These are phyloP conservation scores for Allophyes oxyacanthae DNA, from an alignment of 2,888 invertebrate species.

Conservation along the genomic window DNA sequence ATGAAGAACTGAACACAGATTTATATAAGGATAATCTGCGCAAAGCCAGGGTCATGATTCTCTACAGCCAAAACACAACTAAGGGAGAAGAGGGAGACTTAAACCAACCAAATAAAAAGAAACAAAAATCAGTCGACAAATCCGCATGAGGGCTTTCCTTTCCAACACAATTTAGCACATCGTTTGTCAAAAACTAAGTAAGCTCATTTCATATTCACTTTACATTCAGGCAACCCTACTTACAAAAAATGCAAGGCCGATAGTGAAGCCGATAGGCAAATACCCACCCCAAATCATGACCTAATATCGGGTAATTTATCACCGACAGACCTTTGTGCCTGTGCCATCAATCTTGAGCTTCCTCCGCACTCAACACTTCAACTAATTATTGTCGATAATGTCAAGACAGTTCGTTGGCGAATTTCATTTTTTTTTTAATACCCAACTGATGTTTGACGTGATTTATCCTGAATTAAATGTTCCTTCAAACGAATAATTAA, in stretches of 20 bases:
- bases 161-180: slow-evolving; percentile 35
- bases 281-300: slow-evolving; percentile 85
- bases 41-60: no score
- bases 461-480: slow-evolving; percentile 49
- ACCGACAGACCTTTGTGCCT: slow-evolving; percentile 86
- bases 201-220: slow-evolving; percentile 69
- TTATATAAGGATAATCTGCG: no score
- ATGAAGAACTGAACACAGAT: no score
- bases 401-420: slow-evolving; percentile 81
- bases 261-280: slow-evolving; percentile 83
- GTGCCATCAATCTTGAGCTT: slow-evolving; percentile 85
- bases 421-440: slow-evolving; percentile 71
- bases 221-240: slow-evolving; percentile 61
- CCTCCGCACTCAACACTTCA: slow-evolving; percentile 83
- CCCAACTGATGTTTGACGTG: slow-evolving; percentile 64
- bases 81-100: no score
- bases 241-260: slow-evolving; percentile 75
- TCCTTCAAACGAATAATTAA: slow-evolving; percentile 43
- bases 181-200: slow-evolving; percentile 59
- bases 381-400: slow-evolving; percentile 86
- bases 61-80: no score
- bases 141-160: slow-evolving; percentile 1
- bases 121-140: background rate
- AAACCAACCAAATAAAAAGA: background rate
- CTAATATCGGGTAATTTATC: slow-evolving; percentile 88